Evolutionary conservation across 2,797 vertebrate genomes (phyloP).

Genomic region (Bradypodion ventrale): DNA sequence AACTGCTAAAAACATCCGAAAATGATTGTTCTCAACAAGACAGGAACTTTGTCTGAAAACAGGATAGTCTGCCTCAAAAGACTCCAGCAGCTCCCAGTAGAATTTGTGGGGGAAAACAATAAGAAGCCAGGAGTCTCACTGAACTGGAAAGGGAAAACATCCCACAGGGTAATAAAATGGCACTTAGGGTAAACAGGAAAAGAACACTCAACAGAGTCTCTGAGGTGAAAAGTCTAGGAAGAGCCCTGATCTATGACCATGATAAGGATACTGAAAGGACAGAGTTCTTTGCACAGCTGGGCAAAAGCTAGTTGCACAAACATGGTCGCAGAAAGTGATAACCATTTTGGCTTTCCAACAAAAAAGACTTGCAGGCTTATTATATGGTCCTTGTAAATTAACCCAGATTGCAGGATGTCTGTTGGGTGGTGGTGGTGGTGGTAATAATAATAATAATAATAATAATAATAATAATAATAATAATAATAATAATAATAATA

Average conservation of each 20-base stretch:
- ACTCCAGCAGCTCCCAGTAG: slow-evolving; percentile 68
- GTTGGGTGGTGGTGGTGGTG: background rate
- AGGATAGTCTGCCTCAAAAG: slow-evolving; percentile 76
- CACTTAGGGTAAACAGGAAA: slow-evolving; percentile 68
- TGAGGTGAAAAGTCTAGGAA: slow-evolving; percentile 53
- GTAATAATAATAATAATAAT: too few species aligned
- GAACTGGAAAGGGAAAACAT: slow-evolving; percentile 51
- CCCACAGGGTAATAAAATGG: slow-evolving; percentile 59
- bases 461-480: too few species aligned
- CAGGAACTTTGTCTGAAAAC: slow-evolving; percentile 77
- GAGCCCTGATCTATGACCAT: slow-evolving; percentile 51
- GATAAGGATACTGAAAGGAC: slow-evolving; percentile 40
- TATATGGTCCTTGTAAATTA: background rate
- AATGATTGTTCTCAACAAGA: slow-evolving; percentile 66
- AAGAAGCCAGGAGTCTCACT: slow-evolving; percentile 61
- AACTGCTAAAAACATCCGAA: slow-evolving; percentile 52
- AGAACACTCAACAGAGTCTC: slow-evolving; percentile 56
- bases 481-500: too few species aligned
- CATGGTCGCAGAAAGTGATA: background rate
- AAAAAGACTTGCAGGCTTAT: background rate
- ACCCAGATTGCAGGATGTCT: background rate
- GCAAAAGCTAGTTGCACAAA: slow-evolving; percentile 34
- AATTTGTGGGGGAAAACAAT: slow-evolving; percentile 73
- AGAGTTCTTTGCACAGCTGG: slow-evolving; percentile 26
- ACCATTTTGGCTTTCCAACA: background rate